Evolutionary conservation across 2,113 vertebrate species (phyloP), one percentile per base, ranked within the genome.

Genomic region (Phoxinus phoxinus): DNA sequence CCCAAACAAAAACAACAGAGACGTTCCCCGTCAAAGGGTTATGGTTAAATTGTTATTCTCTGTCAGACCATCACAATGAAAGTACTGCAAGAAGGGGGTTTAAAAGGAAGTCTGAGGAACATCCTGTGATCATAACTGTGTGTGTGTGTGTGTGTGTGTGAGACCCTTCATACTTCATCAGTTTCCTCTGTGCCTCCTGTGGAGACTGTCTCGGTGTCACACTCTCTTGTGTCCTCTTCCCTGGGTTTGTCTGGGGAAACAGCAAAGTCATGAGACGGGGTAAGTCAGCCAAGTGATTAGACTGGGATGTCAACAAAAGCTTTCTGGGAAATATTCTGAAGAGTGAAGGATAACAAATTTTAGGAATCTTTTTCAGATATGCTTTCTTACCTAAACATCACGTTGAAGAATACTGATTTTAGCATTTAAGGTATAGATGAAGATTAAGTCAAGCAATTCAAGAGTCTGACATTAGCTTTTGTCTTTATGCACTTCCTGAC

Each of bases 161-260:
- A 91, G 87, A 91, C 87, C 46, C 46, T 32, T 56, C 93, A 44
- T 95, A 95, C 95, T 94, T 95, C 94, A 59, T 90, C 92, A 2
- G 91, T 89, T 90, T 91, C 91, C 85, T 90, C 93, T 86, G 90
- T 90, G 85, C 87, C 17, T 84, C 51, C 89, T 92, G 94, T 4
- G 78, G 89, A 79, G 91, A 94, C 75, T 81, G 93, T 95, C 87
- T 96, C 96, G 90, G 90, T 94, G 80, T 90, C 3, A 56, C 94
- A 95, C 77, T 96, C 95, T 13, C 95, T 95, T 32, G 91, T 86
- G 11, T 97, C 96, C 0, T 93, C 93, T 21, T 98, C 97, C 67
- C 94, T 96, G 75, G 91, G 61, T 87, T 85, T 93, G 59, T 94
- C 94, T 94, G 91, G 46, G 73, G 63, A 46, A 72, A 74, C 79